Percentiles rank a stretch among this genome's conserved stretches.
Evolutionary conservation across 2,888 invertebrate species (phyloP).

Genomic region (Diadegma fenestrale): DNA sequence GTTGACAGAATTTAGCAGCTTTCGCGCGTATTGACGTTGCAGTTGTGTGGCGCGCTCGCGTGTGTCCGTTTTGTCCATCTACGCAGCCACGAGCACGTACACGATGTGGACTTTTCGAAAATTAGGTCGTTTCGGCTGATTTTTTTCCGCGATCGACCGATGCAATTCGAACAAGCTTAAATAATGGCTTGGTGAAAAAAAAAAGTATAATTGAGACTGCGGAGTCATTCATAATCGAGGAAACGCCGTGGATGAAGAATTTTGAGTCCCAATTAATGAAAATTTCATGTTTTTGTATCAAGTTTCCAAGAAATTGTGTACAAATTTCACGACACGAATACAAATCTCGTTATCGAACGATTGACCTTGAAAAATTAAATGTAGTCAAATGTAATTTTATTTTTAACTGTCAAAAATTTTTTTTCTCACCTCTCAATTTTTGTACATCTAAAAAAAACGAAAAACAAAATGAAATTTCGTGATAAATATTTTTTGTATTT

Average conservation of each 20-base stretch:
- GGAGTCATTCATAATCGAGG: background rate
- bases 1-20: conserved; percentile 64
- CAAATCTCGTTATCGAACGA: too few relatives aligned
- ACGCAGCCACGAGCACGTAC: background rate
- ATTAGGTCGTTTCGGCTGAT: conserved; percentile 48
- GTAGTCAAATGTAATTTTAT: too few relatives aligned
- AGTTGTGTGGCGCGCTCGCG: conserved; percentile 26
- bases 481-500: too few relatives aligned
- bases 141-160: conserved; percentile 33
- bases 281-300: too few relatives aligned
- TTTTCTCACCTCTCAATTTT: too few relatives aligned
- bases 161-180: conserved; percentile 32
- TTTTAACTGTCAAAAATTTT: too few relatives aligned
- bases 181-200: background rate
- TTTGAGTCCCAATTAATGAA: too few relatives aligned
- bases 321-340: too few relatives aligned
- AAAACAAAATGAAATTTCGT: too few relatives aligned
- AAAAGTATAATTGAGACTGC: background rate
- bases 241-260: background rate
- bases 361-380: too few relatives aligned
- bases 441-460: too few relatives aligned
- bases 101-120: conserved; percentile 9
- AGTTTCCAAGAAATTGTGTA: too few relatives aligned
- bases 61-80: background rate
- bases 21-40: conserved; percentile 62